Evolutionary conservation across 2,797 vertebrate species (phyloP), one percentile per base, ranked within the genome.

Genomic region (Diplodus sargus): DNA sequence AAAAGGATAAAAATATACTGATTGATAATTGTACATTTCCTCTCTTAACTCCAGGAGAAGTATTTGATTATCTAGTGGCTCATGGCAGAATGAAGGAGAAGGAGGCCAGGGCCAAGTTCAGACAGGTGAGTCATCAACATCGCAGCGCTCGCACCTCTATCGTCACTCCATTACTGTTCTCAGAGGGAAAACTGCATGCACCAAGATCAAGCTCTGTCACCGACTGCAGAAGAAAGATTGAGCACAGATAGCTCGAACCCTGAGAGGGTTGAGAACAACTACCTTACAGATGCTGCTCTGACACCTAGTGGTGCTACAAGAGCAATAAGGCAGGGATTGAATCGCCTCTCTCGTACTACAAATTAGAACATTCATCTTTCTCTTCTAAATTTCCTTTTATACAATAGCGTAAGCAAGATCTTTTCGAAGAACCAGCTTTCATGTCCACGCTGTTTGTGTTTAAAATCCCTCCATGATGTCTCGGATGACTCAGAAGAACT

Each of bases 21-120:
- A 66, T 25, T 73, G 2, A 59, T 69, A 5, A 39, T 12, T n/a
- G n/a, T 57, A 9, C 34, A 4, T 76, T 67, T 59, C 16, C 52
- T 74, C 42, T 60, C 23, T 67, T 20, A 63, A 58, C 85, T 84
- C 76, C 92, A 99, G 97, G 97, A 73, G 97, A 99, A 90, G 97
- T 98, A 49, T 99, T 98, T 93, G 97, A 99, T 93, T 99, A 98
- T 93, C 90, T 99, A 85, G 97, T 99, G 92, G 97, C 97, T 88
- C 97, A 99, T 28, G 97, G 97, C 93, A 96, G 97, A 92, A 99
- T 99, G 97, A 98, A 99, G 94, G 97, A 98, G 89, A 99, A 99
- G 91, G 97, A 99, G 87, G 97, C 97, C 84, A 96, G 97, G 90
- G 96, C 97, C 92, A 99, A 99, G 95, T 99, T 99, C 95, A 96